Percentiles rank a stretch among this genome's conserved stretches.
phyloP scores from a whole-genome alignment of 2,113 vertebrate species.

The Sakesphorus luctuosus region DNA sequence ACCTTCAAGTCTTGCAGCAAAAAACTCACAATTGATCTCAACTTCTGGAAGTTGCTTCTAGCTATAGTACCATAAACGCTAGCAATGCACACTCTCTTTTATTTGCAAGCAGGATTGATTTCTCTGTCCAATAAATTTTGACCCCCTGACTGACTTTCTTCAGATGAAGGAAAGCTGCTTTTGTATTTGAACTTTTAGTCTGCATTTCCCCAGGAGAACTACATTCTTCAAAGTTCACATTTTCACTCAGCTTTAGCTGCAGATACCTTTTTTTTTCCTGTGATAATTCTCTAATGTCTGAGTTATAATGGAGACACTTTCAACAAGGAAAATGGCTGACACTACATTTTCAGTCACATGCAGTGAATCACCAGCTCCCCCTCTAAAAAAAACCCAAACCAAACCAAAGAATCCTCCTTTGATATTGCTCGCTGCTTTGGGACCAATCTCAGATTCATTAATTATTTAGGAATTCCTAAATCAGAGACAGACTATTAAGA shows the following conservation, averaged over 20 bases:
- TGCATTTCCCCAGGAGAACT: neutral
- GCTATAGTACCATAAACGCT: neutral
- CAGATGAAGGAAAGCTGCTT: neutral
- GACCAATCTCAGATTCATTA: neutral
- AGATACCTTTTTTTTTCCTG: neutral
- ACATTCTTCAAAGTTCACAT: neutral
- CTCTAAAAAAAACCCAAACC: neutral
- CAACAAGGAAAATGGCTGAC: conserved; percentile 8
- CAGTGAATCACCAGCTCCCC: neutral
- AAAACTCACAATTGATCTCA: neutral
- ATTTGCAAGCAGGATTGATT: conserved; percentile 36
- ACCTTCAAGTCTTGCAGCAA: neutral
- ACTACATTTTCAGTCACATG: neutral
- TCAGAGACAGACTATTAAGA: neutral
- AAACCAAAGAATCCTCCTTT: neutral
- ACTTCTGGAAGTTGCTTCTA: neutral
- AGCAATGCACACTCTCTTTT: neutral
- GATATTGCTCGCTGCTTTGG: neutral
- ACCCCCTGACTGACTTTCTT: neutral
- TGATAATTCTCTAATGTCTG: neutral
- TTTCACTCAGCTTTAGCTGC: conserved; percentile 16
- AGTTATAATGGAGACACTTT: neutral
- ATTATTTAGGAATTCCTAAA: conserved; percentile 29
- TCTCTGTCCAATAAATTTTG: conserved; percentile 22
- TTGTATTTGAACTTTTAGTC: neutral